Evolutionary conservation across 2,888 invertebrate species (phyloP).

Genomic region (Alsophila aescularia): DNA sequence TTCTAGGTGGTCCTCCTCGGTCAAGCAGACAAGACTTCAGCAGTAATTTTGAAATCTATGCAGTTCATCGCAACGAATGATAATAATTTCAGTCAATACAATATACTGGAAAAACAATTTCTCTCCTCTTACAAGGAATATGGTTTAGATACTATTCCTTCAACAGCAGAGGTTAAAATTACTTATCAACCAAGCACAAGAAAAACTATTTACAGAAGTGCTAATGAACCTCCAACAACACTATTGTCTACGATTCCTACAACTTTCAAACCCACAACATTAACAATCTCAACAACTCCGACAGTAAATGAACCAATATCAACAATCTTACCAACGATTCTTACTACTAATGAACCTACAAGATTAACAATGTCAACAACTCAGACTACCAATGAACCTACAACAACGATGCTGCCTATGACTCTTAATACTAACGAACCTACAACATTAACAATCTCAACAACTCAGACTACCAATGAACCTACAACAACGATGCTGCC

Average conservation of each 20-base stretch:
- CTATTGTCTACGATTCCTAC: background rate
- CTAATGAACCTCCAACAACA: background rate
- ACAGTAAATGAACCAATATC: background rate
- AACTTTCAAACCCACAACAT: background rate
- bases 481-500: background rate
- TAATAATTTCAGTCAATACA: background rate
- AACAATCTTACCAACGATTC: background rate
- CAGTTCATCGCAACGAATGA: conserved; percentile 8
- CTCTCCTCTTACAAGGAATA: too few species aligned
- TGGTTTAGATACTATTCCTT: background rate
- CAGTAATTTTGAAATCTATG: conserved; percentile 25
- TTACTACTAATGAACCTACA: background rate
- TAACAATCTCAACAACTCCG: background rate
- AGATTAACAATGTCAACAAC: background rate
- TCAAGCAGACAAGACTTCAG: conserved; percentile 27
- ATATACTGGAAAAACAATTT: background rate
- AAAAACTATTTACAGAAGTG: background rate
- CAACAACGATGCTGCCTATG: background rate
- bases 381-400: background rate
- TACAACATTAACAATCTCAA: background rate
- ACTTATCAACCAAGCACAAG: background rate
- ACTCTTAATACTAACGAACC: background rate
- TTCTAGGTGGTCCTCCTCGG: conserved; percentile 40
- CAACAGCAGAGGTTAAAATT: background rate
- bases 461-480: background rate